A percentile compares a stretch with the other conserved stretches of the same genome.
phyloP scores from a whole-genome alignment of 2,888 invertebrate genomes.

The Ceraclea dissimilis region DNA sequence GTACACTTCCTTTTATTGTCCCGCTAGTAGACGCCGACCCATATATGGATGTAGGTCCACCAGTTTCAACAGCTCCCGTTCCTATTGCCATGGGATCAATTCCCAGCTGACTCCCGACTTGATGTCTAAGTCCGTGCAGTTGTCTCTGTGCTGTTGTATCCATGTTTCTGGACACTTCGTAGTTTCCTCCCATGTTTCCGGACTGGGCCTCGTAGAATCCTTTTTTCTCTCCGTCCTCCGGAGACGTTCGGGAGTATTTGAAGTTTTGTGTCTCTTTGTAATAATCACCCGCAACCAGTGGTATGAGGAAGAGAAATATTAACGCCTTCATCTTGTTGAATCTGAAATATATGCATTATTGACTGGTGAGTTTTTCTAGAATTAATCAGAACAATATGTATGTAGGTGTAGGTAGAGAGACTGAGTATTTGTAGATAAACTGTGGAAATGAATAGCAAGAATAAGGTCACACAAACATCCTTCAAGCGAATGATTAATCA shows the following conservation, averaged over 20 bases:
- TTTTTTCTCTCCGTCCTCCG: constrained; percentile 40
- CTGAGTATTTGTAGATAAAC: no score
- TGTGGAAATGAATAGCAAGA: no score
- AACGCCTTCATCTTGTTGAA: constrained; percentile 13
- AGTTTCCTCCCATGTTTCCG: constrained; percentile 49
- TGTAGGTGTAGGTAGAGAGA: no score
- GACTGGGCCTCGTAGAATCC: constrained; percentile 45
- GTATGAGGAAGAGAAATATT: constrained; percentile 30
- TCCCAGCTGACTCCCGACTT: constrained; percentile 42
- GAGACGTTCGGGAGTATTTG: constrained; percentile 43
- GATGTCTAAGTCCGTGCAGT: constrained; percentile 40
- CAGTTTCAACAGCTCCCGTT: constrained; percentile 7
- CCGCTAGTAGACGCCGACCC: constrained; percentile 43
- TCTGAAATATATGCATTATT: constrained; percentile 6
- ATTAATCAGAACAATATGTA: background rate
- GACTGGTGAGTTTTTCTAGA: background rate
- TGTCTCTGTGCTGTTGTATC: constrained; percentile 42
- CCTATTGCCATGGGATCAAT: constrained; percentile 36
- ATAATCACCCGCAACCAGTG: constrained; percentile 35
- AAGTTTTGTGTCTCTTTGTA: constrained; percentile 47
- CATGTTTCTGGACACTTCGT: constrained; percentile 46
- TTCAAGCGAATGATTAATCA: no score
- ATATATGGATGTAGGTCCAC: constrained; percentile 35
- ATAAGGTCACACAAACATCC: no score
- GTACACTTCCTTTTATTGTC: constrained; percentile 30